A percentile compares a stretch with the other conserved stretches of the same genome.
Evolutionary conservation across 2,797 vertebrate species (phyloP).

Genomic region (Galagoides demidoff): DNA sequence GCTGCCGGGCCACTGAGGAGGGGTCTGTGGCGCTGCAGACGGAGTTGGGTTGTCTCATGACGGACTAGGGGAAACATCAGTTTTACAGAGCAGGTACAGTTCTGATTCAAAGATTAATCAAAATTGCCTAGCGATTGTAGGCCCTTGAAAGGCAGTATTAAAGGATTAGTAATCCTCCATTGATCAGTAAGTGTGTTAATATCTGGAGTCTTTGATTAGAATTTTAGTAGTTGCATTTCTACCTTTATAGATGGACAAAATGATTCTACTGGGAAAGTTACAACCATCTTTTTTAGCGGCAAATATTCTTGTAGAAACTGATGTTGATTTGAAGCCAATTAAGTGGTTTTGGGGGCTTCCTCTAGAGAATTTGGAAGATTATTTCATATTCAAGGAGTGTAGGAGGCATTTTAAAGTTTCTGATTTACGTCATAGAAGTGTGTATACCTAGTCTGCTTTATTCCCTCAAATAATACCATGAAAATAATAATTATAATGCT

Average conservation of each 20-base stretch:
- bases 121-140: background rate
- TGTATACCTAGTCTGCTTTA: background rate
- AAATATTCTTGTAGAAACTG: background rate
- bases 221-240: background rate
- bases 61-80: rapidly evolving
- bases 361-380: background rate
- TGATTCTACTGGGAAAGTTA: background rate
- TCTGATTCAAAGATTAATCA: too few species aligned
- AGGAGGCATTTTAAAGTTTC: background rate
- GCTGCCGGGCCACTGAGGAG: too few species aligned
- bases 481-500: too few species aligned
- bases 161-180: background rate
- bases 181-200: rapidly evolving
- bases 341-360: background rate
- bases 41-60: rapidly evolving
- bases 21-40: too few species aligned
- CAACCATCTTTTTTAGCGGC: background rate
- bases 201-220: background rate
- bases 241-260: background rate
- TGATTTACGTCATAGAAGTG: background rate
- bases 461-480: background rate
- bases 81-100: rapidly evolving
- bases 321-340: rapidly evolving
- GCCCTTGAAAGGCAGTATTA: background rate
- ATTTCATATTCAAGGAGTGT: background rate